Conservation (phyloP, 2,113 vertebrate species). For the Rhinopomastus cyanomelas region DNA sequence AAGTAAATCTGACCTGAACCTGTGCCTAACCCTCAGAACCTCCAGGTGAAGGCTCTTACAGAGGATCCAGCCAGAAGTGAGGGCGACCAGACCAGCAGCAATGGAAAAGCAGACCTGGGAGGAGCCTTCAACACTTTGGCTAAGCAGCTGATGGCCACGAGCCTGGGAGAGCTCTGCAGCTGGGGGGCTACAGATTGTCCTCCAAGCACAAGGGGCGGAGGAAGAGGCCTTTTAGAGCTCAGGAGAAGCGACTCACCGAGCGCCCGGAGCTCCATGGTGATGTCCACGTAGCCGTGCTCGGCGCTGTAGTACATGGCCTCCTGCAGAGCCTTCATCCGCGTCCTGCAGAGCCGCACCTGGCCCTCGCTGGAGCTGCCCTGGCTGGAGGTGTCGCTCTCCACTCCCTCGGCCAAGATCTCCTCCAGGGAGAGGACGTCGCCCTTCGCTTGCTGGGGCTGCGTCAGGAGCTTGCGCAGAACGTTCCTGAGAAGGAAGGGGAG, state of each 20-base stretch:
- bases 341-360: conserved; percentile 84
- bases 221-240: neutral
- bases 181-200: neutral
- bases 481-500: conserved; percentile 78
- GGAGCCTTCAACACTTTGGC: neutral
- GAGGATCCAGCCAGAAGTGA: neutral
- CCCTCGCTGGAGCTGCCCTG: conserved; percentile 75
- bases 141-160: neutral
- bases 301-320: conserved; percentile 97
- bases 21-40: neutral
- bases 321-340: conserved; percentile 91
- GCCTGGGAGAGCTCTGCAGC: neutral
- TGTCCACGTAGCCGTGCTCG: conserved; percentile 94
- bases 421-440: conserved; percentile 95
- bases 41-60: neutral
- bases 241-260: conserved; percentile 77
- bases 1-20: neutral
- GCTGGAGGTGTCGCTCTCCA: conserved; percentile 81
- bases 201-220: neutral
- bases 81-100: neutral
- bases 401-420: conserved; percentile 95
- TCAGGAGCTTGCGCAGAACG: conserved; percentile 92
- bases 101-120: neutral
- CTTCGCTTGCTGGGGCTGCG: conserved; percentile 89
- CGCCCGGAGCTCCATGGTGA: conserved; percentile 94